Base-by-base conservation (phyloP, 1,140 invertebrate species). In the Solenopsis invicta region DNA sequence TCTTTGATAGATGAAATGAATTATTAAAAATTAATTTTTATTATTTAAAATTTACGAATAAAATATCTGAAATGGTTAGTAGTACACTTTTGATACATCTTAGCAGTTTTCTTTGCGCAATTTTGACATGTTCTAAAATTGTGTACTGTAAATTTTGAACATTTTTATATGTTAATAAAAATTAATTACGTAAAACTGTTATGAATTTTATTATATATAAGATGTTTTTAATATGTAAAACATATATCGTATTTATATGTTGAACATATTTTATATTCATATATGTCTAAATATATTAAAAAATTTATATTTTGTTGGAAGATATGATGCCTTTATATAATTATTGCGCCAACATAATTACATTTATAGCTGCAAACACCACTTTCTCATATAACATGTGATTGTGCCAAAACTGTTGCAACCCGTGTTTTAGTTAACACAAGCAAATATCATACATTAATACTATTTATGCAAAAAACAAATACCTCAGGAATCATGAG, bases 311-410 rank as follows among this genome's bases (percentile, higher is more conserved):
- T 37, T n/a, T 4, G n/a, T 56, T 74, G 18, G 37, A 74, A 37
- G 56, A 1, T 5, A 54, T 72, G 9, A 72, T 6, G 13, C 4
- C 29, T 62, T 29, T 21, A 54, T 41, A 74, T 74, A 54, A 59
- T 59, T 37, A 56, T 59, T 76, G 54, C 16, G 21, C 54, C 72
- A 75, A 41, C n/a, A 41, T 59, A 56, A 75, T 74, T 74, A 54
- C 34, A 41, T 59, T 48, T 76, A 56, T 50, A 24, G 56, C 54
- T 29, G 24, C 24, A 29, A 69, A 69, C 18, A 41, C 56, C 13
- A 12, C 8, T 54, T 56, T 24, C 34, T 59, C 21, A 48, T 24
- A n/a, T 61, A 76, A 13, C 21, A 76, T 29, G 21, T 76, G 18
- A 45, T 59, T n/a, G n/a, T 75, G 34, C 74, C 54, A 61, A 41